phyloP scores from a whole-genome alignment of 2,797 vertebrate species.

The Australoheros facetus region DNA sequence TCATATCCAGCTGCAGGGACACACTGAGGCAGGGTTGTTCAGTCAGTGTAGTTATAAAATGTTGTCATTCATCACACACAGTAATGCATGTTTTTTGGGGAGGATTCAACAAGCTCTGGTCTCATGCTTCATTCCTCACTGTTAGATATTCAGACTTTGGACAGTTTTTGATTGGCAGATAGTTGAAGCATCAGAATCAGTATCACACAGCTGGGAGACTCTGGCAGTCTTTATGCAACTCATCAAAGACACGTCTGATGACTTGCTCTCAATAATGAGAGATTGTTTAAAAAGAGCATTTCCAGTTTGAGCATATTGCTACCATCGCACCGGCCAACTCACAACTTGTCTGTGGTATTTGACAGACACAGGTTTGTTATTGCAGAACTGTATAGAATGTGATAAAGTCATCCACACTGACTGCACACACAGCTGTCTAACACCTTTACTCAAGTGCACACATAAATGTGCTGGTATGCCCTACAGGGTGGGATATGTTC shows the following conservation, averaged over 20 bases:
- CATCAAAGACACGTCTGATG: neutral
- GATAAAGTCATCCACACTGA: neutral
- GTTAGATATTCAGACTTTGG: neutral
- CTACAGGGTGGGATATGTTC: too few species aligned
- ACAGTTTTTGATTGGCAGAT: neutral
- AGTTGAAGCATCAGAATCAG: neutral
- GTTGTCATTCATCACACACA: neutral
- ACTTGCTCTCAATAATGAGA: neutral
- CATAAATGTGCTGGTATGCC: too few species aligned
- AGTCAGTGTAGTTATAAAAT: neutral
- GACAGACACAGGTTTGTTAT: neutral
- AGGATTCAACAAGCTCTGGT: neutral
- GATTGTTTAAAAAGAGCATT: neutral
- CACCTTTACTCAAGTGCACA: too few species aligned
- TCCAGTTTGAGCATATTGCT: neutral
- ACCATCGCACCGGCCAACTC: neutral
- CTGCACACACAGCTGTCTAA: neutral
- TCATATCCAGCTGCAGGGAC: neutral
- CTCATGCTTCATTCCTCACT: neutral
- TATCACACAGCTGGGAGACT: neutral
- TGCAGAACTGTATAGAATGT: neutral
- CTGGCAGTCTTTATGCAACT: neutral
- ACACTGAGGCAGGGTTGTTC: accelerated
- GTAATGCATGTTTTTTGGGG: neutral
- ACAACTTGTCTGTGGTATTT: neutral